Evolutionary conservation across 2,113 vertebrate genomes (phyloP), one percentile per base, ranked within the genome.

Genomic region (Eurystomus gularis): DNA sequence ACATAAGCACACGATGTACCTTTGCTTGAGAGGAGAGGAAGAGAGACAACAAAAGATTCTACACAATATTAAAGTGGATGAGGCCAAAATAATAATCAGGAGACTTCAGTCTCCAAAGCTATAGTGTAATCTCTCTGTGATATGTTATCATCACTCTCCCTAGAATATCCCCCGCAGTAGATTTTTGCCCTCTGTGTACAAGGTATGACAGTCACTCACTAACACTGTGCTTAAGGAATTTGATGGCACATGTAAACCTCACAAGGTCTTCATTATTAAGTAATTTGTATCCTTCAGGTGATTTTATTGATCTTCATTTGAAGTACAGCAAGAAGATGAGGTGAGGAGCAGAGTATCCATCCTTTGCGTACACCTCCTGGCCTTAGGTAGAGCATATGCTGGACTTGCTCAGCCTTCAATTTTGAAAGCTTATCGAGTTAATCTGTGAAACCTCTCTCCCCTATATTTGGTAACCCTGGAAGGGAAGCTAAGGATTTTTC

Each of bases 71-170:
- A n/a, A 94, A 89, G 69, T 26, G 7, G 60, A 86, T 8, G 71
- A 83, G 35, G 28, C 24, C 55, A 93, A 94, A 96, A 66, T 55
- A 90, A 86, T 78, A 91, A 93, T 17, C 57, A 82, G 49, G 46
- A 58, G 48, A 21, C 40, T 86, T 90, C 40, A 61, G 39, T 26
- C 61, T 69, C 77, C 54, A 61, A 93, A 95, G 82, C 42, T 58
- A n/a, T 23, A 33, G 42, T 7, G 4, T 39, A 65, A 85, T 70
- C 31, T 73, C 69, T 69, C 65, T 51, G 25, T 76, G 44, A 71
- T 10, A 90, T 0, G 0, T 40, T 84, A 68, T 42, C 40, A 82
- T 16, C 71, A 39, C 12, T 26, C 42, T 76, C 62, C 44, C 37
- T 46, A 79, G 28, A 73, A 75, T 25, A 64, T 28, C 25, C 46